A percentile compares a stretch with the other conserved stretches of the same genome.
These are phyloP conservation scores for Spea multiplicata DNA, from an alignment of 2,113 vertebrate genomes.

Conservation along the genomic window DNA sequence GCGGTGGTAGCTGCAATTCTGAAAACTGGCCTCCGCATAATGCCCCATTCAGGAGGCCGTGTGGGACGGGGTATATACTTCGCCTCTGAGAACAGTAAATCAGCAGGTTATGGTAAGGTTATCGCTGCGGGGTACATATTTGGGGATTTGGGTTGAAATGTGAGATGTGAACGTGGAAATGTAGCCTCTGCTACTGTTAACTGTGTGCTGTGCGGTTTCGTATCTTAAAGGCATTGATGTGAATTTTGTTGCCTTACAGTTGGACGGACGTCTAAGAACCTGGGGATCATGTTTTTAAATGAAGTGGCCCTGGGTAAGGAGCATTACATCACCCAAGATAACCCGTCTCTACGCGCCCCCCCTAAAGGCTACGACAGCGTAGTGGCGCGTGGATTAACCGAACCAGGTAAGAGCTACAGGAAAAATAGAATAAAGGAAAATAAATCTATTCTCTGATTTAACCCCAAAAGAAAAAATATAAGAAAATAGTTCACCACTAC, in stretches of 20 bases:
- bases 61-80: slow-evolving; percentile 89
- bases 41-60: slow-evolving; percentile 84
- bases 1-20: slow-evolving; percentile 85
- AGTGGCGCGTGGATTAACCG: slow-evolving; percentile 73
- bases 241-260: slow-evolving; percentile 60
- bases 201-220: neutral
- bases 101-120: slow-evolving; percentile 76
- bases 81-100: slow-evolving; percentile 85
- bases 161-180: neutral
- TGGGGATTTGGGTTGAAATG: neutral
- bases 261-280: slow-evolving; percentile 49
- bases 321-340: slow-evolving; percentile 64
- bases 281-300: slow-evolving; percentile 86
- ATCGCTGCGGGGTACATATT: neutral
- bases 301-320: slow-evolving; percentile 86
- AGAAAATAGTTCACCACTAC: no score
- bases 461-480: no score
- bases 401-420: slow-evolving; percentile 71
- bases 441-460: no score
- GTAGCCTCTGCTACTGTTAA: neutral
- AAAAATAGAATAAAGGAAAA: neutral
- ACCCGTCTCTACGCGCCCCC: slow-evolving; percentile 59
- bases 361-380: slow-evolving; percentile 76
- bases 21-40: slow-evolving; percentile 85
- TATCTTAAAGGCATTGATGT: neutral